Percentiles rank a stretch among this genome's conserved stretches.
Evolutionary conservation across 2,797 vertebrate species (phyloP).

Genomic region (Melanotaenia maccullochi): DNA sequence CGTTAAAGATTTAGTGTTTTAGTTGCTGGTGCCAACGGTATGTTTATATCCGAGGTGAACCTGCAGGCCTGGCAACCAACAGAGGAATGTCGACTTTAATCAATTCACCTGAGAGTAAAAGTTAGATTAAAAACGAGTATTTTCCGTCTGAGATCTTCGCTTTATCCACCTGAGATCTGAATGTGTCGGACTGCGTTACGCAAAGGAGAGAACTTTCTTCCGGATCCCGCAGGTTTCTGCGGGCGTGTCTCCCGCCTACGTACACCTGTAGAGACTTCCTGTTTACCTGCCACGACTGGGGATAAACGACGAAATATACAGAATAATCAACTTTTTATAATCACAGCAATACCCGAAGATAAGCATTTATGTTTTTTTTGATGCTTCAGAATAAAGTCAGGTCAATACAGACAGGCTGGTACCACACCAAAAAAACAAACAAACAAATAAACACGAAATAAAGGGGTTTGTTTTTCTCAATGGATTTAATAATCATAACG

Average conservation of each 20-base stretch:
- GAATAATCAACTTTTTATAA: background rate
- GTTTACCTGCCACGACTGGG: conserved; percentile 50
- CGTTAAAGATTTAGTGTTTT: background rate
- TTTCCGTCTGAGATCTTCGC: background rate
- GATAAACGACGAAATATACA: background rate
- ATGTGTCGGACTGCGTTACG: background rate
- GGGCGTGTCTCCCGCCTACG: conserved; percentile 61
- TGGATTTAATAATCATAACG: too few relatives aligned
- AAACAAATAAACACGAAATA: too few relatives aligned
- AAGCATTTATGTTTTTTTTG: background rate
- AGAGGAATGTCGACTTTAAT: background rate
- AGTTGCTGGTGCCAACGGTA: background rate
- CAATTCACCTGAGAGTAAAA: background rate
- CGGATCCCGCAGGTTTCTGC: conserved; percentile 60
- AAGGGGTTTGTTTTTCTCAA: background rate
- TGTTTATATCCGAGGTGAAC: conserved; percentile 20
- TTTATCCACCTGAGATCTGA: background rate
- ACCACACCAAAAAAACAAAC: background rate
- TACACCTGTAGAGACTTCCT: conserved; percentile 62
- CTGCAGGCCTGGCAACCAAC: conserved; percentile 29
- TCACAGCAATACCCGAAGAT: background rate
- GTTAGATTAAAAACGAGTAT: background rate
- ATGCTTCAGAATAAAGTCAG: background rate
- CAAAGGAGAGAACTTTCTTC: conserved; percentile 34
- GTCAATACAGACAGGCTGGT: background rate